Evolutionary conservation across 2,888 invertebrate genomes (phyloP), one percentile per base, ranked within the genome.

Genomic region (Apoda limacodes): DNA sequence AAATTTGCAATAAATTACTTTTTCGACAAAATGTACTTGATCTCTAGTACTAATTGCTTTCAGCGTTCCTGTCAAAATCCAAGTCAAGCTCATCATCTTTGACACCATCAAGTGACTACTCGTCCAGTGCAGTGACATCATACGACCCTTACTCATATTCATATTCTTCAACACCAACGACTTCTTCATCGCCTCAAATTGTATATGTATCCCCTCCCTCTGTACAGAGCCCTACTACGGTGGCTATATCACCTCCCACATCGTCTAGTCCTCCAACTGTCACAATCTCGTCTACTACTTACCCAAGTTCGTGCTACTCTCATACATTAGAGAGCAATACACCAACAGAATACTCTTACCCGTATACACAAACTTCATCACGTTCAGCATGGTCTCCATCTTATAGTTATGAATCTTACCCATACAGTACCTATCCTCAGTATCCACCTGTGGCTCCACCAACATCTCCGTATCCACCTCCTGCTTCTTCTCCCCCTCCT

Each of bases 141-240:
- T 60, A 64, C 9, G 24, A 52, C 4, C 31, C 50, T 6, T 43
- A 48, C 15, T 29, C 44, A 13, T 31, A 46, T 23, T 9, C 40
- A 4, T 6, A 17, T 5, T 36, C 42, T 13, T 19, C 39, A 28
- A 23, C 43, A 33, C 15, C 37, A 0, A 34, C n/a, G n/a, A n/a
- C 28, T 3, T 32, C 43, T 0, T 26, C 43, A 2, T 20, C 44
- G 13, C 58, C 60, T 1, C 63, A 62, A 45, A 45, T 64, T 1
- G 39, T 68, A 23, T 72, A 62, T 35, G 50, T 60, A 17, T 46
- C 65, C 17, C n/a, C n/a, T n/a, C n/a, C n/a, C n/a, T n/a, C n/a
- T n/a, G n/a, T n/a, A n/a, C n/a, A n/a, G n/a, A n/a, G n/a, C n/a
- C n/a, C n/a, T n/a, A 50, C 55, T 10, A 37, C 48, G 3, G 37